Conservation (phyloP, 1,140 invertebrate genomes). For the Sinella curviseta region DNA sequence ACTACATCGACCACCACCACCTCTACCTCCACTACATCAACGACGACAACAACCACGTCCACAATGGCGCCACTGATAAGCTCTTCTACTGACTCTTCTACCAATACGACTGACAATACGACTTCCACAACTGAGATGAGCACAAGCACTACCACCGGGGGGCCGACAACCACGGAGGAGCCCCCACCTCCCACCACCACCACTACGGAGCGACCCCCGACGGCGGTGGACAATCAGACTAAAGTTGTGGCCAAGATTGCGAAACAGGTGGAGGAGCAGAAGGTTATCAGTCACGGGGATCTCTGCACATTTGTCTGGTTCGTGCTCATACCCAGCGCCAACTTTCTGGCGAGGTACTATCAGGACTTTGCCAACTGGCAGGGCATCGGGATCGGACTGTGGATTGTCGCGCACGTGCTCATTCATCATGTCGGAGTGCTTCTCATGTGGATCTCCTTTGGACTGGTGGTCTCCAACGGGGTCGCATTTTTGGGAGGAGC, state of each 20-base stretch:
- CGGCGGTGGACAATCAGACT: not conserved
- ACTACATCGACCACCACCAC: too few species aligned
- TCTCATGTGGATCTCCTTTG: not conserved
- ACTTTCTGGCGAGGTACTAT: not conserved
- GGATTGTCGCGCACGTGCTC: not conserved
- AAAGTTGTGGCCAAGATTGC: not conserved
- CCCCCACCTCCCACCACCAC: not conserved
- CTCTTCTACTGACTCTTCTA: too few species aligned
- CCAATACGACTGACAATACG: too few species aligned
- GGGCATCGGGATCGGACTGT: not conserved
- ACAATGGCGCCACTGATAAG: too few species aligned
- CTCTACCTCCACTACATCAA: too few species aligned
- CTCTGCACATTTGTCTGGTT: not conserved
- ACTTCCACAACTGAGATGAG: too few species aligned
- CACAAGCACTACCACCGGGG: too few species aligned
- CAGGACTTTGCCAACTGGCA: not conserved
- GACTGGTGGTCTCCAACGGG: not conserved
- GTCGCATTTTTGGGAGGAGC: not conserved
- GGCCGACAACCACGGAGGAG: not conserved
- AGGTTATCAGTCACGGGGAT: not conserved
- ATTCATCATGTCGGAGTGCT: not conserved
- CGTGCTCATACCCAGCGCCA: not conserved
- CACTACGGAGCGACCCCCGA: too few species aligned
- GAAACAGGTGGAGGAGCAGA: not conserved
- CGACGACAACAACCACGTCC: too few species aligned